These are phyloP conservation scores for Tetranychus urticae DNA, from an alignment of 1,140 invertebrate genomes.

Conservation along the genomic window DNA sequence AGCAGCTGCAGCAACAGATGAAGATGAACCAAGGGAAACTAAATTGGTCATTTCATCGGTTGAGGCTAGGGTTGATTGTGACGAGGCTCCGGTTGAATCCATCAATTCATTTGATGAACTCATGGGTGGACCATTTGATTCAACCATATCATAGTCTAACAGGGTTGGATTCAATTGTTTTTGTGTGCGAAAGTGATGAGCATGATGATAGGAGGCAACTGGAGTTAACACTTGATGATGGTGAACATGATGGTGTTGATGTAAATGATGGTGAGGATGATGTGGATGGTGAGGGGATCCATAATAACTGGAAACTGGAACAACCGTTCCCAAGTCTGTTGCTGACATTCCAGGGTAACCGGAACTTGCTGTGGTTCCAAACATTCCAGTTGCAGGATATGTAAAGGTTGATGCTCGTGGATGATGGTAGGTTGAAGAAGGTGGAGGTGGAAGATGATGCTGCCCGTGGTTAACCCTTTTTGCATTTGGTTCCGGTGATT, in stretches of 20 bases:
- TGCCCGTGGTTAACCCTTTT: not conserved
- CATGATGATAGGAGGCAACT: conserved; percentile 1
- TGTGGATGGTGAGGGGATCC: conserved; percentile 5
- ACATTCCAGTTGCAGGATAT: conserved; percentile 3
- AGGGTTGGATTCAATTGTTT: not conserved
- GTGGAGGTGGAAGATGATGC: conserved; percentile 1
- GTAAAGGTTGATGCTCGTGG: conserved; percentile 1
- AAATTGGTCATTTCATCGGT: not conserved
- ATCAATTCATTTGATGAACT: too few species aligned
- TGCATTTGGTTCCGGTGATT: not conserved
- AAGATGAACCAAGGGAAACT: not conserved
- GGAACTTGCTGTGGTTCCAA: not conserved
- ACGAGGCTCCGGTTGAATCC: too few species aligned
- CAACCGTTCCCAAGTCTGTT: conserved; percentile 6
- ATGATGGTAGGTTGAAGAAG: conserved; percentile 1
- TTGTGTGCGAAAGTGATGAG: not conserved
- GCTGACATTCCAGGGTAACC: not conserved
- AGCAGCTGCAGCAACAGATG: not conserved
- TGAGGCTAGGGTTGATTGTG: not conserved
- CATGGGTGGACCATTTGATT: not conserved
- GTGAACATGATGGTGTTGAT: conserved; percentile 3
- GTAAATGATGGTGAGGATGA: conserved; percentile 8
- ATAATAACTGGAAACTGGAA: conserved; percentile 4
- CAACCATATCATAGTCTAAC: not conserved
- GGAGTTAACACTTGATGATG: not conserved